Conservation (phyloP, 1,140 invertebrate genomes). For the Trissolcus basalis region DNA sequence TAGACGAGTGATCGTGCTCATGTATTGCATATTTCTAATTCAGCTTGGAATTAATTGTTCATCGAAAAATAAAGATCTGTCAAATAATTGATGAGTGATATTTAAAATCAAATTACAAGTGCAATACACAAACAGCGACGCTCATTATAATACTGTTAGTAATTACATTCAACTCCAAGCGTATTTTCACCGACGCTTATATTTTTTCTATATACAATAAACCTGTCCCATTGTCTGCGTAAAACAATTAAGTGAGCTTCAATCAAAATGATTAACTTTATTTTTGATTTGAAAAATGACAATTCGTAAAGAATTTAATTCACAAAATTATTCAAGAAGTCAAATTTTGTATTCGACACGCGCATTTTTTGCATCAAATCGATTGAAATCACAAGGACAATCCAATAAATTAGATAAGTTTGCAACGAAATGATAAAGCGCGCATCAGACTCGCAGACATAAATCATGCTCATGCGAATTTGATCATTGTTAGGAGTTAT, state of each 20-base stretch:
- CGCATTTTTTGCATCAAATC: too few relatives aligned
- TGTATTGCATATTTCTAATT: constrained; percentile 20
- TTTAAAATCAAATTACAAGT: neutral
- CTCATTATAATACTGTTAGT: constrained; percentile 51
- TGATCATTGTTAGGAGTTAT: constrained; percentile 4
- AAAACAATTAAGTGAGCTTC: constrained; percentile 14
- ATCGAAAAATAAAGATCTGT: neutral
- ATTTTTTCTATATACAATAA: constrained; percentile 33
- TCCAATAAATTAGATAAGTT: too few relatives aligned
- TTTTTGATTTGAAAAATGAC: too few relatives aligned
- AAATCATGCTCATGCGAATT: constrained; percentile 3
- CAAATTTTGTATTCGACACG: too few relatives aligned
- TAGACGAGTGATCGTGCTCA: constrained; percentile 36
- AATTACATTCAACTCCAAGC: constrained; percentile 39
- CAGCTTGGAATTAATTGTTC: neutral
- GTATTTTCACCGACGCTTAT: constrained; percentile 10
- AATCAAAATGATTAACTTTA: constrained; percentile 11
- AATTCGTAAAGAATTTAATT: too few relatives aligned
- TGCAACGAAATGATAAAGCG: too few relatives aligned
- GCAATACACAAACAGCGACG: constrained; percentile 38
- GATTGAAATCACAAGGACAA: too few relatives aligned
- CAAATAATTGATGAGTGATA: neutral
- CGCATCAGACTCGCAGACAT: too few relatives aligned
- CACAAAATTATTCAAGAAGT: too few relatives aligned
- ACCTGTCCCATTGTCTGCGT: constrained; percentile 1